Base-by-base conservation (phyloP, 2,797 vertebrate species). In the Onychomys leucogaster region DNA sequence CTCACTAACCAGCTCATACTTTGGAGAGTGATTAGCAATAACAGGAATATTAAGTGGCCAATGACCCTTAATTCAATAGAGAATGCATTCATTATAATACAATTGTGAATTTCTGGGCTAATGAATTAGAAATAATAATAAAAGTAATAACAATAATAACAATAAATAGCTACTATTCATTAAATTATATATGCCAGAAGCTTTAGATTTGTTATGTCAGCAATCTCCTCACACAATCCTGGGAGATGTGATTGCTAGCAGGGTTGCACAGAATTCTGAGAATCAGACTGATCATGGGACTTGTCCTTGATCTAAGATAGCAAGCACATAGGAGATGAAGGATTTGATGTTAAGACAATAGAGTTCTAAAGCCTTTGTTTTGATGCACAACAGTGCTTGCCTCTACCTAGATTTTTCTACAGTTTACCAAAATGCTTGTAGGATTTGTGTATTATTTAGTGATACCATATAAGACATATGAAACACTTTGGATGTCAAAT, bases 311-410 rank as follows among this genome's bases (percentile, higher is more conserved):
- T 52, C 43, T 76, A 59, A 93, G 23, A 61, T 17, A 63, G n/a
- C n/a, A 76, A 80, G 3, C 27, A 84, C 57, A 34, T 16, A 96
- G 19, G 37, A 91, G 14, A 93, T 93, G 14, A 80, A 57, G 32
- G 23, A 91, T 57, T 80, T 91, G 43, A 61, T 77, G 43, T 5
- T 91, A 65, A 67, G 13, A 93, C 34, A 84, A 9, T 41, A 93
- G 21, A 91, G 75, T 83, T 80, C n/a, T 49, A 95, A 92, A 94
- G 37, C 11, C 27, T 94, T 92, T 94, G 17, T 67, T 92, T 23
- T 81, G 90, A 85, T 69, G 52, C 23, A 46, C 17, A 46, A 92
- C 81, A 14, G 14, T 65, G 0, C 0, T 55, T 2, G 59, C 2
- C 67, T 14, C 57, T 84, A 52, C 11, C 13, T 88, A 76, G 37